Base-by-base conservation (phyloP, 2,888 invertebrate species). In the Mechanitis mazaeus region DNA sequence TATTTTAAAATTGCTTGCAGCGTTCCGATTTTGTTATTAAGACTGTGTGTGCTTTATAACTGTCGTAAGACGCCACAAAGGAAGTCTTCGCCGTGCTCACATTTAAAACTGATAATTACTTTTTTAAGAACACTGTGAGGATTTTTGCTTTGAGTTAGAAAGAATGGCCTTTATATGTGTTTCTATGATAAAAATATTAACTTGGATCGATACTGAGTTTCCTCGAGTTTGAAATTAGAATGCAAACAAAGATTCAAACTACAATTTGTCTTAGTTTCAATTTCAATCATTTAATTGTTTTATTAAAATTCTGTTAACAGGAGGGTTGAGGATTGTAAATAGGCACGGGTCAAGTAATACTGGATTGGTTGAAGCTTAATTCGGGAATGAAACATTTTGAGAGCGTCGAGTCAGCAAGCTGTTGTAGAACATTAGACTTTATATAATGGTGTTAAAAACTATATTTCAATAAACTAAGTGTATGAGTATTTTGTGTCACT, bases 1-100 rank as follows among this genome's bases (percentile, higher is more conserved):
- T 87, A 88, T 88, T 88, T 89, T 83, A 83, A 67, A 86, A 87
- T 85, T 84, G 85, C 87, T 84, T 78, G 83, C 80, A 85, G 88
- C 87, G 86, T 85, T 87, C 84, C 80, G 85, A 85, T 86, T 85
- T 85, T 79, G 87, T 86, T 88, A 88, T 87, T 87, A 89, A 87
- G 87, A 86, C 82, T 83, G 69, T 72, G 70, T 85, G 84, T 85
- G 85, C 77, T 77, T 75, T 77, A 80, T 84, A 65, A 56, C 60
- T 64, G 63, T 69, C 63, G 64, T 59, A 67, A 71, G 69, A 69
- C 70, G 67, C 64, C 59, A 68, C 67, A 68, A 68, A 68, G 64
- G 66, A 68, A 57, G 65, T 64, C 64, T 64, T 60, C 58, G 58
- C 64, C 68, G 61, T 60, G 65, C 66, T 66, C 67, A 68, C 64